Conservation (phyloP, 2,113 vertebrate species). For the Rhadina sibilatrix region DNA sequence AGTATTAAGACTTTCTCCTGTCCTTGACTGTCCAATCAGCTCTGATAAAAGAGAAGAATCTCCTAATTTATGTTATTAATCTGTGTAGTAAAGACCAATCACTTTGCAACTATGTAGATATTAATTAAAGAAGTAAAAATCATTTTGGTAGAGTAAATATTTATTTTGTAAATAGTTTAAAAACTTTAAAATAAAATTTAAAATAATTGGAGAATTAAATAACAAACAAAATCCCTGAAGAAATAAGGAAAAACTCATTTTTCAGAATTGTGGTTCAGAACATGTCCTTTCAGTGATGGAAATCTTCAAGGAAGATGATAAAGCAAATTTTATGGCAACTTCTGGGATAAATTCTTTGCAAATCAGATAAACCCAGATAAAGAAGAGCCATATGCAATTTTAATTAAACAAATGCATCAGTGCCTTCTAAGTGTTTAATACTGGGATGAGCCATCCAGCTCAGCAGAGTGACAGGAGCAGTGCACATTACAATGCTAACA, state of each 20-base stretch:
- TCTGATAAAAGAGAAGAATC: background rate
- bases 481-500: background rate
- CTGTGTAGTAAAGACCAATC: background rate
- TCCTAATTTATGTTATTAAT: background rate
- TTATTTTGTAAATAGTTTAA: background rate
- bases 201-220: background rate
- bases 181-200: background rate
- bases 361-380: background rate
- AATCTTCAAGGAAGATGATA: background rate
- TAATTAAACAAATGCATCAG: background rate
- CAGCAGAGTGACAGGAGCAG: background rate
- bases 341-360: background rate
- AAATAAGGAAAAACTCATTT: background rate
- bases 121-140: background rate
- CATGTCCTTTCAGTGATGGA: background rate
- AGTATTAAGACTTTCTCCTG: background rate
- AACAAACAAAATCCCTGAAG: background rate
- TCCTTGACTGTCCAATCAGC: background rate
- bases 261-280: background rate
- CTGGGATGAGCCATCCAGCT: background rate
- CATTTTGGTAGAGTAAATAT: background rate
- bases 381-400: background rate
- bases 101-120: background rate
- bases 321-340: background rate
- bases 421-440: background rate